Conservation (phyloP, 2,797 vertebrate species). For the Halcyon badia region DNA sequence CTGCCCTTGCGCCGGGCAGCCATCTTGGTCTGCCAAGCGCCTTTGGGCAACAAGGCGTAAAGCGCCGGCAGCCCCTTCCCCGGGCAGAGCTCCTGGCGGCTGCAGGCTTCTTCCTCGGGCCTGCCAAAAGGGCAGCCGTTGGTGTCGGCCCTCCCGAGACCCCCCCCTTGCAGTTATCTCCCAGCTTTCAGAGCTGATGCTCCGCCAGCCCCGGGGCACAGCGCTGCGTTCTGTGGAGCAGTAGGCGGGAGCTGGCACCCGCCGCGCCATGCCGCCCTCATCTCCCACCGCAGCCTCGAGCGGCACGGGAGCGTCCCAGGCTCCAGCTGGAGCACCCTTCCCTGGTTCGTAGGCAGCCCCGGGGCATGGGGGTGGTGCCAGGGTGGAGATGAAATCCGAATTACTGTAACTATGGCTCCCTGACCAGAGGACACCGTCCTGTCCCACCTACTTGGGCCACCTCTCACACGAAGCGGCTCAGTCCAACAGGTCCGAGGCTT, state of each 20-base stretch:
- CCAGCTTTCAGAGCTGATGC: background rate
- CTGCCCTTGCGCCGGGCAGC: background rate
- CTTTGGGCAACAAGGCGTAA: background rate
- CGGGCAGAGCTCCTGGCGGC: background rate
- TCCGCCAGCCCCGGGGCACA: background rate
- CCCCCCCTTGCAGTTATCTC: background rate
- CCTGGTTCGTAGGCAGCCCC: background rate
- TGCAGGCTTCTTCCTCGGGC: background rate
- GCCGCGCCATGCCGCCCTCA: rapidly evolving
- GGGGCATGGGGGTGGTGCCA: background rate
- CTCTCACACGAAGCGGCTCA: background rate
- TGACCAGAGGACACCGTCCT: background rate
- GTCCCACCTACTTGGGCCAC: rapidly evolving
- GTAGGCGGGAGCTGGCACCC: background rate
- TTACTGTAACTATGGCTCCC: background rate
- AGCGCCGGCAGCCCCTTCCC: rapidly evolving
- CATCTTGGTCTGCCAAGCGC: background rate
- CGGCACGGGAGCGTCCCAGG: rapidly evolving
- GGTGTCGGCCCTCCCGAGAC: no score
- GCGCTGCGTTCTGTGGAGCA: background rate
- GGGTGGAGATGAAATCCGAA: background rate
- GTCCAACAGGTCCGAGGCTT: background rate
- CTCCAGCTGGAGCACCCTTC: background rate
- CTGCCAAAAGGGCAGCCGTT: background rate
- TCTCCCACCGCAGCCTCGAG: rapidly evolving